Evolutionary conservation across 2,113 vertebrate genomes (phyloP).

Genomic region (Megaleporinus macrocephalus): DNA sequence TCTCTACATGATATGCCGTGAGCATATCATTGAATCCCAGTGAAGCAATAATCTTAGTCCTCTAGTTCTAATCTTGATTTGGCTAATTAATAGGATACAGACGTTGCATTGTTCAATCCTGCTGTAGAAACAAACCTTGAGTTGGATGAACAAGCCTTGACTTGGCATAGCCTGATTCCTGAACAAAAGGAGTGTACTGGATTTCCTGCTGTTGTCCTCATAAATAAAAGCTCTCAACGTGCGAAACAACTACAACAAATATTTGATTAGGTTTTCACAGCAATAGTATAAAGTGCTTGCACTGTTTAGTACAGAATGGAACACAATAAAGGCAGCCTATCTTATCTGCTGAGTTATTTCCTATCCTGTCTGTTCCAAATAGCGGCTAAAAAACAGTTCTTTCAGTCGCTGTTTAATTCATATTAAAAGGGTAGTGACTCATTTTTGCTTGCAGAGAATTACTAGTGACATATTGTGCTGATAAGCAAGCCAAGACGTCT

Average conservation of each 20-base stretch:
- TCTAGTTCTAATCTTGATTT: too few relatives aligned
- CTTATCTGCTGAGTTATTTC: neutral
- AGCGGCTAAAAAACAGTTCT: neutral
- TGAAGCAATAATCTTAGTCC: too few relatives aligned
- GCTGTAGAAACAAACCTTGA: too few relatives aligned
- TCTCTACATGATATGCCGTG: too few relatives aligned
- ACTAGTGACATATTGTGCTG: constrained; percentile 9
- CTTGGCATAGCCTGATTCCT: too few relatives aligned
- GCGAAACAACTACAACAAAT: neutral
- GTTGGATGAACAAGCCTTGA: too few relatives aligned
- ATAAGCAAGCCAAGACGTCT: constrained; percentile 13
- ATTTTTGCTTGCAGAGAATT: constrained; percentile 12
- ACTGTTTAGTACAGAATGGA: neutral
- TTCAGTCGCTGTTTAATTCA: neutral
- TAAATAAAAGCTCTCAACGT: neutral
- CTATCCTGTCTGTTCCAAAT: neutral
- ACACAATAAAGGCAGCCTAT: neutral
- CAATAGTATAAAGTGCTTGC: neutral
- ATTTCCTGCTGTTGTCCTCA: neutral
- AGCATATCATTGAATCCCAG: too few relatives aligned
- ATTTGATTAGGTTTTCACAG: neutral
- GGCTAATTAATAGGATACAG: too few relatives aligned
- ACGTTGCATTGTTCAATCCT: too few relatives aligned
- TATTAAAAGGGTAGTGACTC: neutral
- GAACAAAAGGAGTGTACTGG: too few relatives aligned